A percentile compares a stretch with the other conserved stretches of the same genome.
phyloP scores from a whole-genome alignment of 2,113 vertebrate genomes.

The Zosterops pallidus region DNA sequence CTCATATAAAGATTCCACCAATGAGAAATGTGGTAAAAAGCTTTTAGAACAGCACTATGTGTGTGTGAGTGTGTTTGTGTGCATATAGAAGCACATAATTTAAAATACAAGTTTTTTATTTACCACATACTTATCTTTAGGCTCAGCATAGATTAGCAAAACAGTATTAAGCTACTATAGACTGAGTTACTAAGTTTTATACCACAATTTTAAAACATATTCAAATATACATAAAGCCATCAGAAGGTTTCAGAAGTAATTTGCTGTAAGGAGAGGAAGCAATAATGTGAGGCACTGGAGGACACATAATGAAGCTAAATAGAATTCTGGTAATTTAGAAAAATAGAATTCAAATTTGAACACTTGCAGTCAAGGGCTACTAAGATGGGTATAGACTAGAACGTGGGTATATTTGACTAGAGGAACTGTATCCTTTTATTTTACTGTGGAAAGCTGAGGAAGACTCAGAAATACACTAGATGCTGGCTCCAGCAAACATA shows the following conservation, averaged over 20 bases:
- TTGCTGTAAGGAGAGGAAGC: not conserved
- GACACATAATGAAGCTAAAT: not conserved
- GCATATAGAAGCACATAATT: rapidly evolving
- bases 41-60: not conserved
- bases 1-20: not conserved
- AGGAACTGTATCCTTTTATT: not conserved
- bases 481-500: not conserved
- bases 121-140: not conserved
- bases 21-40: not conserved
- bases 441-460: not conserved
- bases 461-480: not conserved
- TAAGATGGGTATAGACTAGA: not conserved
- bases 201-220: not conserved
- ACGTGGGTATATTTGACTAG: not conserved
- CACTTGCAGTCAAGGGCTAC: not conserved
- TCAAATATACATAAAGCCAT: not conserved
- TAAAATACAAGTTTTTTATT: not conserved
- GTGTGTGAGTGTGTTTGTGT: not conserved
- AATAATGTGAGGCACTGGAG: not conserved
- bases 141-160: not conserved
- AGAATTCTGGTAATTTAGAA: not conserved
- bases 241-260: not conserved
- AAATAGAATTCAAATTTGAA: not conserved
- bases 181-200: not conserved
- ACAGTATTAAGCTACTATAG: not conserved